These are phyloP conservation scores for Drosophila jambulina DNA, from an alignment of 1,140 invertebrate genomes.

Conservation along the genomic window DNA sequence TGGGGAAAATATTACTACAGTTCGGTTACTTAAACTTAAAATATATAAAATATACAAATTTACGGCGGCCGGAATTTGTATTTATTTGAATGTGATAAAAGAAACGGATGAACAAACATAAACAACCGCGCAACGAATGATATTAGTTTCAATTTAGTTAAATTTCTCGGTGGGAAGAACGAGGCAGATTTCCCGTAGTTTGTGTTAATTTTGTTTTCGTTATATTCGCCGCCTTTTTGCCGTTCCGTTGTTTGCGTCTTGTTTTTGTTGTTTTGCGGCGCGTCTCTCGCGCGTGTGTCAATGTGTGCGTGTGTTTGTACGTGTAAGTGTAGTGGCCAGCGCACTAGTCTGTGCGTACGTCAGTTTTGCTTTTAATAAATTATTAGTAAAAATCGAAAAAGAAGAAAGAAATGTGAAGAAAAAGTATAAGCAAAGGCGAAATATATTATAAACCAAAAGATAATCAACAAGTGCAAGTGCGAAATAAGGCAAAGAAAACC, in stretches of 20 bases:
- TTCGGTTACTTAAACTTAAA: no score
- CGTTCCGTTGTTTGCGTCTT: slow-evolving; percentile 9
- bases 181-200: slow-evolving; percentile 1
- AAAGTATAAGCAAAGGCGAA: slow-evolving; percentile 37
- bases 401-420: slow-evolving; percentile 21
- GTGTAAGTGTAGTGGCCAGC: slow-evolving; percentile 24
- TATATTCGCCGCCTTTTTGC: slow-evolving; percentile 25
- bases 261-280: slow-evolving; percentile 37
- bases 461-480: slow-evolving; percentile 60
- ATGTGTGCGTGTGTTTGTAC: slow-evolving; percentile 13
- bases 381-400: slow-evolving; percentile 51
- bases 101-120: slow-evolving; percentile 10
- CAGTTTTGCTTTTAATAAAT: slow-evolving; percentile 64
- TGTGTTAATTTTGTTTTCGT: slow-evolving; percentile 24
- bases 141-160: slow-evolving; percentile 6
- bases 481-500: slow-evolving; percentile 17
- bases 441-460: slow-evolving; percentile 7
- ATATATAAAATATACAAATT: no score
- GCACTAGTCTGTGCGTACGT: slow-evolving; percentile 20
- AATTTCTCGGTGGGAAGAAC: slow-evolving; percentile 6
- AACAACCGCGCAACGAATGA: background rate
- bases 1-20: no score
- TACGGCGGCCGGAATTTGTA: no score
- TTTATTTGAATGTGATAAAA: background rate
- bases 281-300: slow-evolving; percentile 22